These are phyloP conservation scores for Paramuricea clavata DNA, from an alignment of 92 coral and sea anemone genomes.

Conservation along the genomic window DNA sequence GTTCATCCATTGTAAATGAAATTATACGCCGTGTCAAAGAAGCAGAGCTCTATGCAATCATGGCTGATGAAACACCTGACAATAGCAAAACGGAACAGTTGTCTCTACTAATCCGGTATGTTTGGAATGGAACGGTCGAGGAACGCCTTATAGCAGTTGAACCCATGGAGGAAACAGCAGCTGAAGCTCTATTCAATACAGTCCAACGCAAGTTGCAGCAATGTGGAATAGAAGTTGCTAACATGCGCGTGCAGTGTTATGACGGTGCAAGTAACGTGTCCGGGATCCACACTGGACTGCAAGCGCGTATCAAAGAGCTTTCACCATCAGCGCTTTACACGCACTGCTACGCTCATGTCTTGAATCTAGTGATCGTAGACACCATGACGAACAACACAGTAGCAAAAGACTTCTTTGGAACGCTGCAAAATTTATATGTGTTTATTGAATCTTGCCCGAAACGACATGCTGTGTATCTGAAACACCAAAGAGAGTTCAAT, in stretches of 20 bases:
- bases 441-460: conserved; percentile 11
- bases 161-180: too few relatives aligned
- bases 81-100: conserved; percentile 32
- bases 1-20: conserved; percentile 10
- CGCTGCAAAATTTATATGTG: too few relatives aligned
- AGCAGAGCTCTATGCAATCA: conserved; percentile 22
- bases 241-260: too few relatives aligned
- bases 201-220: too few relatives aligned
- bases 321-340: too few relatives aligned
- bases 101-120: conserved; percentile 14
- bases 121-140: conserved; percentile 30
- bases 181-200: conserved; percentile 7
- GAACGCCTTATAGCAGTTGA: conserved; percentile 24
- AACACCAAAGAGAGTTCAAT: too few relatives aligned
- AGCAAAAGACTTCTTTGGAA: too few relatives aligned
- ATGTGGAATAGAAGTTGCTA: conserved; percentile 3
- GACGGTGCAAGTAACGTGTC: conserved; percentile 52
- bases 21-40: conserved; percentile 23
- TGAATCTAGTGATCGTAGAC: too few relatives aligned
- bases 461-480: too few relatives aligned
- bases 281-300: conserved; percentile 42
- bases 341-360: too few relatives aligned
- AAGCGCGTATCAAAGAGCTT: conserved; percentile 46
- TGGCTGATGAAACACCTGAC: too few relatives aligned
- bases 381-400: background rate